Base-by-base conservation (phyloP, 2,113 vertebrate genomes). In the Cryptotis parvus region DNA sequence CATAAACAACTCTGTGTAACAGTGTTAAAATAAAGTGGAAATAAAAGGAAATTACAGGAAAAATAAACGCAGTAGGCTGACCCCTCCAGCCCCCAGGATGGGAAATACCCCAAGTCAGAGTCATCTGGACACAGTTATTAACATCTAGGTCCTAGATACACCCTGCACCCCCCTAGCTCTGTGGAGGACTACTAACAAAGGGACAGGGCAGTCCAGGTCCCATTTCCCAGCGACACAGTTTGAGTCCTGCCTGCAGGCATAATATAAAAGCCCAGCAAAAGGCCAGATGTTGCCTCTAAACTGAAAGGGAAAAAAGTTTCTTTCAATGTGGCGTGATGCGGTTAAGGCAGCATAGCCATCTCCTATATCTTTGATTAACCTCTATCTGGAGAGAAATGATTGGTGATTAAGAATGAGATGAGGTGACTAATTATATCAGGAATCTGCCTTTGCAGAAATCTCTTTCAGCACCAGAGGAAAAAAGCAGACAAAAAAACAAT, bases 341-440 rank as follows among this genome's bases (percentile, higher is more conserved):
- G 97, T 97, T 96, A 97, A 97, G 91, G 89, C 58, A 92, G 69
- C 86, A 63, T 96, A 94, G 93, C 92, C 91, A 96, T 89, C 94
- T 94, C 96, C 96, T 95, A 96, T 96, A 97, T 92, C 96, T 97
- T 97, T 97, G 97, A 97, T 98, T 98, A 98, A 98, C 97, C 97
- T 98, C 97, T 97, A 96, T 96, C 97, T 96, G 83, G 95, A 97
- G 91, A 96, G 96, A 97, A 95, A 94, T 95, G 97, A 98, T 97
- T 97, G 94, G 95, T 97, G 96, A 97, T 97, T 97, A 97, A 97
- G 96, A 95, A 94, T 92, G 96, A 97, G 95, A 97, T 97, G 97
- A 97, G 96, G 96, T 98, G 96, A 98, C 96, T 97, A 98, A 98
- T 97, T 98, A 97, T 93, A 94, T 97, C 96, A 96, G 16, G 24